These are phyloP conservation scores for Brenthis ino DNA, from an alignment of 2,888 invertebrate genomes.

Conservation along the genomic window DNA sequence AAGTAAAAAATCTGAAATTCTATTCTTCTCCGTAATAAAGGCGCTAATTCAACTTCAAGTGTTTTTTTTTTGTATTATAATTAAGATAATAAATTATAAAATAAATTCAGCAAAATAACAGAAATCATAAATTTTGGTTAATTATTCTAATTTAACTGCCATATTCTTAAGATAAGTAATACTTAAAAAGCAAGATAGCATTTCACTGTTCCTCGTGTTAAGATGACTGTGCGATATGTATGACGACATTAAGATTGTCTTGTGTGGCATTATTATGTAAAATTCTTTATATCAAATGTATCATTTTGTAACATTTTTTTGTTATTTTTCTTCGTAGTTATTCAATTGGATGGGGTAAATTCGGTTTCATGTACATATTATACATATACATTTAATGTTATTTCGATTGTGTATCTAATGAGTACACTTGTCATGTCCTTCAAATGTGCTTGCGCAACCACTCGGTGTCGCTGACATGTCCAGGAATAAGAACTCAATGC, in stretches of 20 bases:
- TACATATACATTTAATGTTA: slow-evolving; percentile 36
- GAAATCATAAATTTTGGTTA: too few species aligned
- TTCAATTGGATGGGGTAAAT: slow-evolving; percentile 45
- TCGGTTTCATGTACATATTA: slow-evolving; percentile 42
- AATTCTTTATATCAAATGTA: slow-evolving; percentile 48
- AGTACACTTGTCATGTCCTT: slow-evolving; percentile 57
- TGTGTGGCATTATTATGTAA: slow-evolving; percentile 53
- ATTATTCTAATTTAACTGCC: too few species aligned
- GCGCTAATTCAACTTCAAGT: too few species aligned
- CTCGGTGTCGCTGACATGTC: slow-evolving; percentile 22
- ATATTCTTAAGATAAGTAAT: neutral
- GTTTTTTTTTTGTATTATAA: too few species aligned
- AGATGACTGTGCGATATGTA: slow-evolving; percentile 3
- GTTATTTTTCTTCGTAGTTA: slow-evolving; percentile 47
- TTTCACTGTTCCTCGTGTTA: neutral
- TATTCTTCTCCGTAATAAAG: too few species aligned
- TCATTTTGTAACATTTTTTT: slow-evolving; percentile 48
- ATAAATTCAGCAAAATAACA: too few species aligned
- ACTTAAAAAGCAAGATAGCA: neutral
- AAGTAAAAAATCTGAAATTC: neutral
- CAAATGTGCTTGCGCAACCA: slow-evolving; percentile 46
- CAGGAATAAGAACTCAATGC: slow-evolving; percentile 3
- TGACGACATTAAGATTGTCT: slow-evolving; percentile 16
- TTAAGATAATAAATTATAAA: too few species aligned
- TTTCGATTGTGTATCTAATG: slow-evolving; percentile 49